Base-by-base conservation (phyloP, 2,113 vertebrate species). In the Misgurnus anguillicaudatus region DNA sequence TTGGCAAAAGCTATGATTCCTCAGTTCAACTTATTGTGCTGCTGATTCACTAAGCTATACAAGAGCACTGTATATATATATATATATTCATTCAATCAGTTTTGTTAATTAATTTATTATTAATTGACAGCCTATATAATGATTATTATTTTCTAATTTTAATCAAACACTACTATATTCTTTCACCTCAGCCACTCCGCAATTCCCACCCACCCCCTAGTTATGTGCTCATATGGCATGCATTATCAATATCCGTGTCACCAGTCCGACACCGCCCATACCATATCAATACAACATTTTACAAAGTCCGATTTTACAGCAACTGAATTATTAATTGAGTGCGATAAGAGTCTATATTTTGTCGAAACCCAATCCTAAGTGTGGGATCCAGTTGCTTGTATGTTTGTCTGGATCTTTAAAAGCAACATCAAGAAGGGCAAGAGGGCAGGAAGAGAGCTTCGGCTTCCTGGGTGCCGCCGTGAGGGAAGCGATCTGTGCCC, bases 231-330 rank as follows among this genome's bases (percentile, higher is more conserved):
- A 92, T 94, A 94, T 94, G 93, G 90, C 91, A 93, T 85, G 90
- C 91, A 93, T 85, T 85, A 85, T 93, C 89, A 88, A 86, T 92
- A 92, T 90, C 91, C 82, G 86, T 92, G 89, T 87, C 87, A 86
- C 86, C 75, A 11, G 90, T 81, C 88, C 89, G 79, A 79, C 89
- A 86, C 84, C 85, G 89, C 85, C 88, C 80, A 82, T 89, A 85
- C 91, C 90, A 83, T 92, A 91, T 95, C 89, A 94, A 94, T 95
- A 95, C 24, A 93, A 94, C 92, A 94, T 93, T 94, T 91, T 87
- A 89, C 90, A 91, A 94, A 90, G 91, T 92, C 90, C 89, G 88
- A 90, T 90, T 91, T 91, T 90, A 87, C 85, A 70, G 77, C 84
- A 13, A 86, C 90, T 95, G 93, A 95, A 94, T 94, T 91, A 94